Evolutionary conservation across 1,140 invertebrate species (phyloP), one percentile per base, ranked within the genome.

Genomic region (Dendrolimus punctatus): DNA sequence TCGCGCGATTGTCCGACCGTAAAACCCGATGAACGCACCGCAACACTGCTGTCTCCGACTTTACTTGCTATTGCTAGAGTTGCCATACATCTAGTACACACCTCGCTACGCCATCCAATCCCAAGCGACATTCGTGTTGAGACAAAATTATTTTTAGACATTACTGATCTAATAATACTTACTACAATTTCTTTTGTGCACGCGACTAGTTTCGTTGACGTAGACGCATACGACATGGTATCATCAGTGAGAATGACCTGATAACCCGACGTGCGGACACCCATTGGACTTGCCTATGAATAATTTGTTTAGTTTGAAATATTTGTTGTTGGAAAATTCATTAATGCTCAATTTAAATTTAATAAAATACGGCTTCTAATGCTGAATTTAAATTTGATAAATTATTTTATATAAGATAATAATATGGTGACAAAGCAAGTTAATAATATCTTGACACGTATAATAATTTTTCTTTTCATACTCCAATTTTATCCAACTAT

Each of bases 141-240:
- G 71, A 83, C 72, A 72, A 58, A 57, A 62, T 57, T 85, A 85
- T 85, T 77, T 82, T 74, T 85, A 81, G 80, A 72, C 62, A 57
- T 65, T 64, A 66, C 55, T 57, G 38, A 60, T 69, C 63, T 69
- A 76, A 81, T 81, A 85, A 69, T 61, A 69, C 68, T 67, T 58
- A 75, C 68, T 75, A 69, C 65, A 55, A 55, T 64, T 68, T 57
- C 53, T 64, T 57, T 46, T 53, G 46, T 62, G 57, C 61, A 66
- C 64, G 64, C 54, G 58, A 70, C 67, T 42, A 53, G 53, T 44
- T 60, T 58, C 46, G 53, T 59, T 58, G 10, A 49, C 46, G 49
- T 49, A 46, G 46, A 37, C 43, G 40, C 6, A n/a, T 23, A 41
- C 36, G 9, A 42, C 4, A 56, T 37, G 23, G 23, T 2, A 23